A percentile compares a stretch with the other conserved stretches of the same genome.
phyloP scores from a whole-genome alignment of 2,888 invertebrate species.

The Trisateles emortualis region DNA sequence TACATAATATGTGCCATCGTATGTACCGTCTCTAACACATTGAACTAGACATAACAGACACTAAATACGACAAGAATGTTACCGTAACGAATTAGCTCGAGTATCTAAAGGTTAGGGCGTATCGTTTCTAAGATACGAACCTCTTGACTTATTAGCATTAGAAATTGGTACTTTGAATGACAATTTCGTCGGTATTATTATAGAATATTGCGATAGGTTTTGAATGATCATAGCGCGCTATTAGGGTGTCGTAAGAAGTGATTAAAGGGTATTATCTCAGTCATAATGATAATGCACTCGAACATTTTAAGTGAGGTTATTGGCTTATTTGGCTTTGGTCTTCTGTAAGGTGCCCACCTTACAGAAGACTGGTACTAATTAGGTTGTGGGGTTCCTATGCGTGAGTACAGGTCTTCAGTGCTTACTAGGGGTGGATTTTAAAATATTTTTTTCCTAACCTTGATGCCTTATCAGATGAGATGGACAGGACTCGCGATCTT shows the following conservation, averaged over 20 bases:
- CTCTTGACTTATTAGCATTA: not conserved
- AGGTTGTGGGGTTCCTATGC: too few relatives aligned
- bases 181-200: not conserved
- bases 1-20: not conserved
- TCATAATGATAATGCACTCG: too few relatives aligned
- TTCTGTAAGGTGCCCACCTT: too few relatives aligned
- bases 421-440: too few relatives aligned
- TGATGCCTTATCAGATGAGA: too few relatives aligned
- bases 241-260: not conserved
- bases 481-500: too few relatives aligned
- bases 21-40: slow-evolving; percentile 9
- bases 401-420: too few relatives aligned
- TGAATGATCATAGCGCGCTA: not conserved
- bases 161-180: not conserved
- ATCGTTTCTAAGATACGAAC: slow-evolving; percentile 8
- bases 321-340: too few relatives aligned
- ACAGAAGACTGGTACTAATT: too few relatives aligned
- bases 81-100: slow-evolving; percentile 46
- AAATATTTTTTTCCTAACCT: too few relatives aligned
- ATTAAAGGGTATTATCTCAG: not conserved
- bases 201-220: not conserved
- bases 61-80: slow-evolving; percentile 36
- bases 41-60: slow-evolving; percentile 16
- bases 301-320: too few relatives aligned
- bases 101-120: slow-evolving; percentile 45